Evolutionary conservation across 1,140 invertebrate genomes (phyloP).

Genomic region (Drosophila chauvacae): DNA sequence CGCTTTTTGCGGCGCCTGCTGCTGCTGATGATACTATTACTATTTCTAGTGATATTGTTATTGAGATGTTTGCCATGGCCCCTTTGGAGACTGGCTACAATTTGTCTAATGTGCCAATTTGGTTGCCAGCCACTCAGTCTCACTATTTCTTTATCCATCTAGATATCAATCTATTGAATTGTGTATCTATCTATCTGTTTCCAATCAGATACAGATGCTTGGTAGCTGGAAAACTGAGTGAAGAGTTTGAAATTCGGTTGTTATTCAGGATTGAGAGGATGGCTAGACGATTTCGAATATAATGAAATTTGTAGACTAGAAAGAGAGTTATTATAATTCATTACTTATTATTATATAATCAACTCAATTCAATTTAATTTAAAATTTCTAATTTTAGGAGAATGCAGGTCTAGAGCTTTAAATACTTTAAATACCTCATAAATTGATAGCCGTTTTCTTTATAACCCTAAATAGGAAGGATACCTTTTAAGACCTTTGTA

Average conservation of each 20-base stretch:
- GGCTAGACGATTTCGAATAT: background rate
- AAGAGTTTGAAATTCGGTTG: slow-evolving; percentile 2
- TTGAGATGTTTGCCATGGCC: slow-evolving; percentile 62
- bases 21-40: slow-evolving; percentile 6
- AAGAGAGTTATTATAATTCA: background rate
- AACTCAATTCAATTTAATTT: background rate
- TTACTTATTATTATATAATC: too few species aligned
- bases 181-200: slow-evolving; percentile 7
- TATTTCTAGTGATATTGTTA: slow-evolving; percentile 35
- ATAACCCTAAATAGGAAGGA: too few species aligned
- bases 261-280: background rate
- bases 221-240: background rate
- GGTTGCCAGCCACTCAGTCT: slow-evolving; percentile 45
- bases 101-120: slow-evolving; percentile 83
- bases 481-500: background rate
- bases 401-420: too few species aligned
- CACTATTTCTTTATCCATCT: background rate
- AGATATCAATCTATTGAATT: background rate
- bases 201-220: slow-evolving; percentile 30
- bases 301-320: background rate
- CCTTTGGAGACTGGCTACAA: slow-evolving; percentile 49
- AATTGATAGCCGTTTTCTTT: background rate
- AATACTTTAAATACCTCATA: background rate
- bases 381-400: too few species aligned
- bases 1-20: slow-evolving; percentile 15